phyloP scores from a whole-genome alignment of 2,113 vertebrate species.

The Todiramphus chloris region DNA sequence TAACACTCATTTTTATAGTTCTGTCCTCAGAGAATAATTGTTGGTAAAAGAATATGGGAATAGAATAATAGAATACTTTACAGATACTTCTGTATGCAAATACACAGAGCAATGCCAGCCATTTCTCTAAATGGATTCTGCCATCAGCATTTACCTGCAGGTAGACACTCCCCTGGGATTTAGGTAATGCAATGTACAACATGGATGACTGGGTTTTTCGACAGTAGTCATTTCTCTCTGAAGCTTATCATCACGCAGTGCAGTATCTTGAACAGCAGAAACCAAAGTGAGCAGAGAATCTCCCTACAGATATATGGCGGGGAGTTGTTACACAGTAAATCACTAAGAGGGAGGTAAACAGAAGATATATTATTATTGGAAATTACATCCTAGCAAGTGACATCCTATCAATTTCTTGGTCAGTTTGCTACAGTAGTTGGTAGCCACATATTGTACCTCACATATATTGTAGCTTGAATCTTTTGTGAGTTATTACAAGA shows the following conservation, averaged over 20 bases:
- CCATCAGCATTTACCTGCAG: conserved; percentile 20
- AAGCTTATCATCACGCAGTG: conserved; percentile 25
- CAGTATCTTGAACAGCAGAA: conserved; percentile 10
- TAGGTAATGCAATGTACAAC: background rate
- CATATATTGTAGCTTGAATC: background rate
- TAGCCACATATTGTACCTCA: background rate
- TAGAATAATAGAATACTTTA: background rate
- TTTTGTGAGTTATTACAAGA: background rate
- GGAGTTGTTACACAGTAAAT: conserved; percentile 3
- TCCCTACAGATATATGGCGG: background rate
- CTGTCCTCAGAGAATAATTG: background rate
- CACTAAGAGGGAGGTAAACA: background rate
- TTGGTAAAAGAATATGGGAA: background rate
- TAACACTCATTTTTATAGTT: background rate
- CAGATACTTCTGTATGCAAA: conserved; percentile 6
- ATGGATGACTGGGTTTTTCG: conserved; percentile 37
- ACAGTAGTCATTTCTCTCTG: conserved; percentile 30
- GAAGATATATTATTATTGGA: background rate
- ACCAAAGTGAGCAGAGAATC: conserved; percentile 20
- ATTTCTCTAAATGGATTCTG: conserved; percentile 9
- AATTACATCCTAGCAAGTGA: background rate
- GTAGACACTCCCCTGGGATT: conserved; percentile 15
- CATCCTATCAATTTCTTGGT: background rate
- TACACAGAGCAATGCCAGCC: background rate
- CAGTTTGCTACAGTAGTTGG: background rate